phyloP scores from a whole-genome alignment of 2,797 vertebrate species.

The Neostethus bicornis region DNA sequence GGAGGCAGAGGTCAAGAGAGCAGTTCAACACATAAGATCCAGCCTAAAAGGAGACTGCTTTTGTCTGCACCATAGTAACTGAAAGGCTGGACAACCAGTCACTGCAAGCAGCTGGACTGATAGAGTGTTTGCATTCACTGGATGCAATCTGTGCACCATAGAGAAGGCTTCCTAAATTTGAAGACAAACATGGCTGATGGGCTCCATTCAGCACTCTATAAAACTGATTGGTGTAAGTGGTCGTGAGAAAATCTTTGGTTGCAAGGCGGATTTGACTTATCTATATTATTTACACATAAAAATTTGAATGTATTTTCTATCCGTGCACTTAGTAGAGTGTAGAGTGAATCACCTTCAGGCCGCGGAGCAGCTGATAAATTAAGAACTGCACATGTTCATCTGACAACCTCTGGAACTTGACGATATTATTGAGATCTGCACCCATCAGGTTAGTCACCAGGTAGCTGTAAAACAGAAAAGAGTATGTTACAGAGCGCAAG shows the following conservation, averaged over 20 bases:
- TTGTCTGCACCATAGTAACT: conserved; percentile 50
- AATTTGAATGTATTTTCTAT: background rate
- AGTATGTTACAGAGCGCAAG: background rate
- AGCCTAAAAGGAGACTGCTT: conserved; percentile 37
- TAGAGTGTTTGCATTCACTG: background rate
- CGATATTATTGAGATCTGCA: conserved; percentile 97
- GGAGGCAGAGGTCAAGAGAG: conserved; percentile 57
- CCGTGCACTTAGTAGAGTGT: background rate
- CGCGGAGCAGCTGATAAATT: conserved; percentile 95
- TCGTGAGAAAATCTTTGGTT: no score
- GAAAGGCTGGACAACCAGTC: conserved; percentile 1
- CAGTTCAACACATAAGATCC: conserved; percentile 48
- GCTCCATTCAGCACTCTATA: background rate
- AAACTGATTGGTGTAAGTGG: no score
- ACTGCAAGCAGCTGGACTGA: conserved; percentile 21
- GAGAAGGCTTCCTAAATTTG: background rate
- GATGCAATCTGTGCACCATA: background rate
- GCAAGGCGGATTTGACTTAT: no score
- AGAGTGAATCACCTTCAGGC: conserved; percentile 85
- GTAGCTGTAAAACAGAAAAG: conserved; percentile 80
- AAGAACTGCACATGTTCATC: conserved; percentile 98
- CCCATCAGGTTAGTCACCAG: conserved; percentile 98
- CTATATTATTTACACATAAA: no score
- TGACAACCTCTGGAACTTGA: conserved; percentile 95
- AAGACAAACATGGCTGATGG: background rate